Evolutionary conservation across 2,113 vertebrate genomes (phyloP), one percentile per base, ranked within the genome.

Genomic region (Pseudorasbora parva): DNA sequence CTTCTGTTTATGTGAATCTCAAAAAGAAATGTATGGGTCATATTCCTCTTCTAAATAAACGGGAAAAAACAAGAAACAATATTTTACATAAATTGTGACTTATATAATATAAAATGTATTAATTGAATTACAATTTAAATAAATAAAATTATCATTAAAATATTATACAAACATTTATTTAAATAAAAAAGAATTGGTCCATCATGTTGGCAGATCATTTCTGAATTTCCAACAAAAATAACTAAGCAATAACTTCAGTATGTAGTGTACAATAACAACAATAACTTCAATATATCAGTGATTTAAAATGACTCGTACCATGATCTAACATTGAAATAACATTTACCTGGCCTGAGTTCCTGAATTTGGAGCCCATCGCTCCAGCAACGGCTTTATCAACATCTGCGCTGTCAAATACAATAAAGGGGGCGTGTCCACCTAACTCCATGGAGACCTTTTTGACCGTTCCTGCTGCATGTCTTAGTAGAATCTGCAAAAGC

Each of bases 361-460:
- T 94, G 37, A 96, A 99, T 88, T 99, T 99, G 4, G 97, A 98
- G 0, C 73, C 94, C 92, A 99, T 93, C 23, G 97, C 97, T 71
- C 98, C 97, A 2, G 82, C 89, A 0, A 98, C 97, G 1, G 98
- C 97, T 56, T 45, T 88, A 89, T 98, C 96, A 30, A 98, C 89
- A 0, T 96, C 89, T 0, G 97, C 97, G 0, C 96, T 98, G 91
- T 99, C 93, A 14, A 99, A 99, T n/a, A 99, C 97, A 0, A 99
- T 98, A 90, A 99, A 99, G 0, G 98, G 97, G 47, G 98, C 98
- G 0, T 96, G 95, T 85, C 98, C 98, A 0, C 98, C 98, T 27
- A 99, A 95, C 92, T 99, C 98, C 98, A 99, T 98, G 62, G 98
- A 99, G 41, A 94, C 96, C 69, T 93, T 93, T 89, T 99, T 99